Conservation (phyloP, 2,797 vertebrate species). For the Cossypha caffra region DNA sequence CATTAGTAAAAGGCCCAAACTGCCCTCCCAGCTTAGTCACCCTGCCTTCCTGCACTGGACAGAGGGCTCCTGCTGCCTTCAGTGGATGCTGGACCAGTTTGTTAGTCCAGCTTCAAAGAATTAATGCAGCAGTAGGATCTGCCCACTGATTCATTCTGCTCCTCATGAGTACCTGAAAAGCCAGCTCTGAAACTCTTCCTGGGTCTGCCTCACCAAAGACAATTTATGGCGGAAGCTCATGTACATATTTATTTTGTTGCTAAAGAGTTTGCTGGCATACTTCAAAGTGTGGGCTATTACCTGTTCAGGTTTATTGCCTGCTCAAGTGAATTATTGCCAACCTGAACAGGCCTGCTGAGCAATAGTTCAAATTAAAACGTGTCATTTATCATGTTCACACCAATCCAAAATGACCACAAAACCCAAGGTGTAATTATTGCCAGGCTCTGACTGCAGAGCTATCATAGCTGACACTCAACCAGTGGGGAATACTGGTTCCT, state of each 20-base stretch:
- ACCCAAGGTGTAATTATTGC: slow-evolving; percentile 70
- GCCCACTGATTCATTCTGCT: slow-evolving; percentile 53
- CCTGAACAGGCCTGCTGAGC: slow-evolving; percentile 72
- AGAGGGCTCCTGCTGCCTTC: slow-evolving; percentile 3
- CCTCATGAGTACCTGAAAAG: slow-evolving; percentile 60
- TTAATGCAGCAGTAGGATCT: neutral
- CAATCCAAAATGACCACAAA: slow-evolving; percentile 62
- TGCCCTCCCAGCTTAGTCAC: slow-evolving; percentile 21
- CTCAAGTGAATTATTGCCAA: slow-evolving; percentile 72
- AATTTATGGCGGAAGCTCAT: slow-evolving; percentile 69
- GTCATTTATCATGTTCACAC: slow-evolving; percentile 75
- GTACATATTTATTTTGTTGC: slow-evolving; percentile 73
- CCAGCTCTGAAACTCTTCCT: slow-evolving; percentile 60
- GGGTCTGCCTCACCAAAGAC: slow-evolving; percentile 49
- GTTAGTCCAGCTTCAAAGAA: slow-evolving; percentile 42
- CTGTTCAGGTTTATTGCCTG: slow-evolving; percentile 74
- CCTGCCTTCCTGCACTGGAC: neutral
- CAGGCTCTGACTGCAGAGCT: slow-evolving; percentile 49
- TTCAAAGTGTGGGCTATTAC: slow-evolving; percentile 71
- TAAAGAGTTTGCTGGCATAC: slow-evolving; percentile 74
- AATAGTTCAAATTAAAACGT: slow-evolving; percentile 80
- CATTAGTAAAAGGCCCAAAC: neutral
- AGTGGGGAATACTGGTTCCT: neutral
- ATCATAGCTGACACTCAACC: neutral
- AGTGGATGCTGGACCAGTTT: neutral